phyloP scores from a whole-genome alignment of 2,797 vertebrate species.

The Tauraco hartlaubi region DNA sequence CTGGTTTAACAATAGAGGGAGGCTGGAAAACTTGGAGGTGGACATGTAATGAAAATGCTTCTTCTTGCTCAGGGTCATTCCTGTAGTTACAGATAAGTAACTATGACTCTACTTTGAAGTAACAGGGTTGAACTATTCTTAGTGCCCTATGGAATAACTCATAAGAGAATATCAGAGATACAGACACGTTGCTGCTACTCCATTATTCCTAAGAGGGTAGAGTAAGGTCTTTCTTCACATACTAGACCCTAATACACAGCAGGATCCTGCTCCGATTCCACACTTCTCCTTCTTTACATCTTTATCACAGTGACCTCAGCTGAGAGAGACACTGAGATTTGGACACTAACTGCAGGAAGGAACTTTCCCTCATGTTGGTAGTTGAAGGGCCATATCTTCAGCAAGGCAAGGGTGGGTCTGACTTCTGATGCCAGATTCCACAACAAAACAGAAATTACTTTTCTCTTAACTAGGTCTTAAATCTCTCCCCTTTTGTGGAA shows the following conservation, averaged over 20 bases:
- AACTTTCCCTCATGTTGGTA: background rate
- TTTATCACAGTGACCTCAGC: background rate
- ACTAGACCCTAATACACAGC: background rate
- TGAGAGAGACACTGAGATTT: background rate
- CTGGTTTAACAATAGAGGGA: background rate
- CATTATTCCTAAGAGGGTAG: background rate
- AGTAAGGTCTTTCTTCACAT: background rate
- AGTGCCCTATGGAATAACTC: background rate
- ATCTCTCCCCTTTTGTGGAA: fast-evolving
- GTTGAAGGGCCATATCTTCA: background rate
- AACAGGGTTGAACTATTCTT: background rate
- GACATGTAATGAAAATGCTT: background rate
- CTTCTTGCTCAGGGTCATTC: background rate
- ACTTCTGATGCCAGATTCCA: background rate
- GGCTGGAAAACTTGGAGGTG: background rate
- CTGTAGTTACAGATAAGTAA: background rate
- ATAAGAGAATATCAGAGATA: background rate
- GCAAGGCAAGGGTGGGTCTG: background rate
- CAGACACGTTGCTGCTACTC: background rate
- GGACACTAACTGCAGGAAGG: background rate
- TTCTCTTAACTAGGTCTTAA: background rate
- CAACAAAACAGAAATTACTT: background rate
- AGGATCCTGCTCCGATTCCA: background rate
- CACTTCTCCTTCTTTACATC: background rate
- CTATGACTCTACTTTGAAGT: background rate